Percentiles rank a stretch among this genome's conserved stretches.
Evolutionary conservation across 2,888 invertebrate species (phyloP).

Genomic region (Crossocerus cetratus): DNA sequence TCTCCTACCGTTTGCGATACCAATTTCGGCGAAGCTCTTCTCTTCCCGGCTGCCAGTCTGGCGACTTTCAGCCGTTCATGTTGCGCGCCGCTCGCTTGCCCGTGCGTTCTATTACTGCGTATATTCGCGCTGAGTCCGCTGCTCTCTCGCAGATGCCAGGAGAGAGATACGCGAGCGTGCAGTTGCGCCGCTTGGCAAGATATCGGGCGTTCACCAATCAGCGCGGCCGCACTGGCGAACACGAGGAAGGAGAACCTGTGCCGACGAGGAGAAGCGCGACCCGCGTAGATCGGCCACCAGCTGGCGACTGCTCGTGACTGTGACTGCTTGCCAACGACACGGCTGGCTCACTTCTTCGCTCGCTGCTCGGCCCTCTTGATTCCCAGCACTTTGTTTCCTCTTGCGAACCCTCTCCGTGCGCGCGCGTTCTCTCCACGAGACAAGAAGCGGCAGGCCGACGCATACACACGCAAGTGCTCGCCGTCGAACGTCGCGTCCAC

Average conservation of each 20-base stretch:
- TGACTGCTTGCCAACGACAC: conserved; percentile 14
- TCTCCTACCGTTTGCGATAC: too few species aligned
- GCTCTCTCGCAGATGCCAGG: too few species aligned
- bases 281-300: conserved; percentile 65
- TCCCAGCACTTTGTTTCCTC: conserved; percentile 40
- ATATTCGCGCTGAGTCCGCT: too few species aligned
- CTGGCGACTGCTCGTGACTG: conserved; percentile 66
- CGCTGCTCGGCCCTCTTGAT: conserved; percentile 9
- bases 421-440: too few species aligned
- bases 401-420: conserved; percentile 36
- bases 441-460: too few species aligned
- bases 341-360: neutral
- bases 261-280: conserved; percentile 28
- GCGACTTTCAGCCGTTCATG: conserved; percentile 10
- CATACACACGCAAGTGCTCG: too few species aligned
- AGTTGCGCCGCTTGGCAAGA: neutral
- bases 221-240: neutral
- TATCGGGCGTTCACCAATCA: neutral
- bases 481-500: too few species aligned
- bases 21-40: too few species aligned
- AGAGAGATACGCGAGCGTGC: neutral
- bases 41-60: too few species aligned
- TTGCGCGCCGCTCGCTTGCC: neutral
- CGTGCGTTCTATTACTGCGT: neutral
- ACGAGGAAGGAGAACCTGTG: neutral